These are phyloP conservation scores for Corythornis cristatus DNA, from an alignment of 2,113 vertebrate genomes.

Conservation along the genomic window DNA sequence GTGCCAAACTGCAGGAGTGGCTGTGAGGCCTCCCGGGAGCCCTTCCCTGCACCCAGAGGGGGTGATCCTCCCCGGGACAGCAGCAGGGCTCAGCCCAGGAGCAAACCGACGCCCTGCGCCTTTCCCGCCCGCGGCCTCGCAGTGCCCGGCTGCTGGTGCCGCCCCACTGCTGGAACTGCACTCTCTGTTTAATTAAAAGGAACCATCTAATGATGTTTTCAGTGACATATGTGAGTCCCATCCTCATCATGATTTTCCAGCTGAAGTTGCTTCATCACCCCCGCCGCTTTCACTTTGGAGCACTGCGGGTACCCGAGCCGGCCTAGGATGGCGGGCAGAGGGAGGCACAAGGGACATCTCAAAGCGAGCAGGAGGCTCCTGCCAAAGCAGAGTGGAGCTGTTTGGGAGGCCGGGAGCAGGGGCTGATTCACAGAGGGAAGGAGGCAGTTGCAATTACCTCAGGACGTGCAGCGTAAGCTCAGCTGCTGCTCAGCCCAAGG, in stretches of 20 bases:
- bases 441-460: neutral
- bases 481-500: neutral
- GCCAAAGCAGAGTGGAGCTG: neutral
- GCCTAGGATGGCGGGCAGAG: neutral
- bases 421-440: neutral
- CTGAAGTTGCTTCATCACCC: neutral
- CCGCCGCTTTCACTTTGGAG: neutral
- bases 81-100: neutral
- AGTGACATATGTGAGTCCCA: neutral
- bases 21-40: neutral
- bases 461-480: neutral
- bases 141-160: neutral
- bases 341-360: neutral
- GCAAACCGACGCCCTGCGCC: neutral
- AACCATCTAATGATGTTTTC: neutral
- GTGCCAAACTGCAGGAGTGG: constrained; percentile 18
- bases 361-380: neutral
- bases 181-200: constrained; percentile 19
- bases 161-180: neutral
- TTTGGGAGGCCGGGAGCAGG: neutral
- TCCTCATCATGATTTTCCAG: neutral
- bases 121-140: neutral
- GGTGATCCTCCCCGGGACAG: fast-evolving
- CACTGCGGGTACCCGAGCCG: neutral
- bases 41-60: neutral